A percentile compares a stretch with the other conserved stretches of the same genome.
Evolutionary conservation across 2,113 vertebrate species (phyloP).

Genomic region (Paralichthys olivaceus): DNA sequence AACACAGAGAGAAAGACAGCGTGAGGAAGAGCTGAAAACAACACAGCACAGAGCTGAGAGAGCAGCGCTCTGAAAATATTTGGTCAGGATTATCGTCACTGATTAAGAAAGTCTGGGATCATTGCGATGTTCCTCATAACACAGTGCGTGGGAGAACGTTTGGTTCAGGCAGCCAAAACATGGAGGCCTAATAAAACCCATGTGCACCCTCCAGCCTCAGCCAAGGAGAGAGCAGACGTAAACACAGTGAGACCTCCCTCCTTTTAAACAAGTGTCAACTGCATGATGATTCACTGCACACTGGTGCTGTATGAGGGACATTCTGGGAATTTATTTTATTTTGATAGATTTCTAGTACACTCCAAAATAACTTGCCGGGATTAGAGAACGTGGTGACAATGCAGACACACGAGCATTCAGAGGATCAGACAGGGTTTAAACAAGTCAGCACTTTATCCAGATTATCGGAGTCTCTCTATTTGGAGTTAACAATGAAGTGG

Average conservation of each 20-base stretch:
- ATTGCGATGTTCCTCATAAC: slow-evolving; percentile 32
- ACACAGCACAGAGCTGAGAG: not conserved
- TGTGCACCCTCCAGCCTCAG: slow-evolving; percentile 38
- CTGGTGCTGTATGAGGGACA: not conserved
- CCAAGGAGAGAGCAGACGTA: slow-evolving; percentile 31
- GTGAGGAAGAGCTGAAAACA: slow-evolving; percentile 4
- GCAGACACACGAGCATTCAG: not conserved
- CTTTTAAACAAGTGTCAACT: not conserved
- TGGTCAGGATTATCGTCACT: slow-evolving; percentile 32
- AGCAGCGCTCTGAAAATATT: slow-evolving; percentile 41
- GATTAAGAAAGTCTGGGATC: slow-evolving; percentile 18
- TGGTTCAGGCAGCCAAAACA: slow-evolving; percentile 43
- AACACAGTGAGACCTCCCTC: slow-evolving; percentile 23
- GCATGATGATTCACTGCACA: not conserved
- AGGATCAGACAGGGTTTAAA: not conserved
- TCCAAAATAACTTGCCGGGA: not conserved
- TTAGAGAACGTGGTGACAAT: not conserved
- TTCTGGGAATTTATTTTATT: no score
- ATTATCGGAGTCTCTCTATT: not conserved
- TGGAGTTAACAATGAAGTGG: not conserved
- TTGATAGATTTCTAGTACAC: not conserved
- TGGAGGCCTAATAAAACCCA: slow-evolving; percentile 45
- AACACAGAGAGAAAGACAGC: slow-evolving; percentile 19
- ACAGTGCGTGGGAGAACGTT: slow-evolving; percentile 21
- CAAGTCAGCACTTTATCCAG: not conserved